Conservation (phyloP, 2,888 invertebrate genomes). For the Nomada goodeniana region DNA sequence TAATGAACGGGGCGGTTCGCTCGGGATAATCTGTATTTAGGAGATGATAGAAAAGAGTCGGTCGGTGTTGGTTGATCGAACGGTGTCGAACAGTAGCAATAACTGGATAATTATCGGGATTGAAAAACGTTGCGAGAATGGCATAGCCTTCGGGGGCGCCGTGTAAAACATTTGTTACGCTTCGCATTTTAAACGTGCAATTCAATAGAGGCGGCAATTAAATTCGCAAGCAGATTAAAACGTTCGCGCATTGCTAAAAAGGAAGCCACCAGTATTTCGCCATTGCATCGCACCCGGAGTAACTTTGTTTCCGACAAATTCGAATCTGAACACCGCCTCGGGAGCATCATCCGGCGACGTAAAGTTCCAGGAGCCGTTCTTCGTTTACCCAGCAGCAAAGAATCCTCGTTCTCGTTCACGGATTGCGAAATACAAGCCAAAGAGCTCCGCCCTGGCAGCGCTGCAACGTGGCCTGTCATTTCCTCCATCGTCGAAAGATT, state of each 20-base stretch:
- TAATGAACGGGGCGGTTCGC: slow-evolving; percentile 30
- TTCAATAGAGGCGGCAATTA: not conserved
- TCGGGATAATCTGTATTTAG: slow-evolving; percentile 20
- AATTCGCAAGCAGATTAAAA: not conserved
- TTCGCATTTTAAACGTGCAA: not conserved
- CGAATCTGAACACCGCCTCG: not conserved
- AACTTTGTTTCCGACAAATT: not conserved
- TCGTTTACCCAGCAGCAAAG: not conserved
- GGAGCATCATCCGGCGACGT: not conserved
- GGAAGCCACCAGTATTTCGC: too few relatives aligned
- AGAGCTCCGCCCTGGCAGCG: not conserved
- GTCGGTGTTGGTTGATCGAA: not conserved
- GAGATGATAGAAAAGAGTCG: not conserved
- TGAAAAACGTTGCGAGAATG: too few relatives aligned
- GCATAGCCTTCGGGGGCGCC: too few relatives aligned
- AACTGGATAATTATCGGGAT: too few relatives aligned
- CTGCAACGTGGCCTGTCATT: not conserved
- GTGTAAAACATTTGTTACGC: too few relatives aligned
- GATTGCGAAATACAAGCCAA: not conserved
- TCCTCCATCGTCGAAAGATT: slow-evolving; percentile 4
- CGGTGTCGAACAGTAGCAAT: too few relatives aligned
- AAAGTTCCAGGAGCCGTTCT: not conserved
- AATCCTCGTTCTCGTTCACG: not conserved
- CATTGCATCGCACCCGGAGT: not conserved
- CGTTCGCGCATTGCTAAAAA: not conserved